Evolutionary conservation across 2,888 invertebrate species (phyloP), one percentile per base, ranked within the genome.

Genomic region (Mythimna albipuncta): DNA sequence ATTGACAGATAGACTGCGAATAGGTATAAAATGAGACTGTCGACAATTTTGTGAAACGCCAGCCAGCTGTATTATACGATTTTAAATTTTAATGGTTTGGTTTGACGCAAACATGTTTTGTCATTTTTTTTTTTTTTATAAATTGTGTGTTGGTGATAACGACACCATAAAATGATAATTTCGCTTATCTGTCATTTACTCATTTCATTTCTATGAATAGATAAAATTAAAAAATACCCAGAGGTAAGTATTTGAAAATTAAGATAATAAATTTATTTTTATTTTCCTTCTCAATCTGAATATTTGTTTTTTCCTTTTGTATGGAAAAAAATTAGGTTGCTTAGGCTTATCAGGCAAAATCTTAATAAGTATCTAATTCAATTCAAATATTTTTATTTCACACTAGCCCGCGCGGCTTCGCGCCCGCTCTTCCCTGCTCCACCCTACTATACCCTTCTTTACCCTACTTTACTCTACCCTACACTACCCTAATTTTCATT

Each of bases 201-300:
- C 77, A 79, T 77, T 73, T 70, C 52, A 72, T 65, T 83, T 83
- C 81, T 68, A 80, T 70, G 72, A 75, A 80, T 54, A 79, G 72
- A 82, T 84, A 77, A 71, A 63, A 66, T 35, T 38, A 62, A 59
- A 75, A 72, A 26, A 75, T 47, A 21, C 52, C 16, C 19, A 32
- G 47, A 47, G 6, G 54, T n/a, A n/a, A n/a, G n/a, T 57, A 69
- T 44, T 69, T 77, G 26, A 47, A 47, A 47, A 47, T 44, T 44
- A 44, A 57, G 59, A 67, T 68, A 54, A 52, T 32, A 13, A 32
- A 50, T 41, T 13, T 9, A 47, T 44, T 47, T 13, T 21, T 44
- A 32, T 59, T 71, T 70, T 61, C 71, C 13, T 61, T 70, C 41
- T 52, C 11, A 41, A 73, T n/a, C 35, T 61, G 10, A n/a, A n/a